phyloP scores from a whole-genome alignment of 2,797 vertebrate species.

The Halcyon badia region DNA sequence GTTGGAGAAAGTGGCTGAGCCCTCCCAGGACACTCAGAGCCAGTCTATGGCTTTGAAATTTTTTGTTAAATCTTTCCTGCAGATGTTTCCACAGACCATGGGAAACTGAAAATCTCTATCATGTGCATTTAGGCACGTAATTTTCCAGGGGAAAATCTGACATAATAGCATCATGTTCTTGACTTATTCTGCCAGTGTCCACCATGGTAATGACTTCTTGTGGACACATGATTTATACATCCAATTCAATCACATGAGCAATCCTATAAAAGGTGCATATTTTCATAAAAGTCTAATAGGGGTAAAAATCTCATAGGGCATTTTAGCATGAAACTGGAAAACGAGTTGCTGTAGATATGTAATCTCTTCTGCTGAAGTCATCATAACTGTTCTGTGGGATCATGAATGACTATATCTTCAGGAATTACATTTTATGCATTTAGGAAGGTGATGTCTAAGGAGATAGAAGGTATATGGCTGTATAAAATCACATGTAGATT shows the following conservation, averaged over 20 bases:
- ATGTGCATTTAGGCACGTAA: constrained; percentile 23
- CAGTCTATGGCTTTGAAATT: not conserved
- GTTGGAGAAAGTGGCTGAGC: not conserved
- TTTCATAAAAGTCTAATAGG: constrained; percentile 67
- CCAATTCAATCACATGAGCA: constrained; percentile 63
- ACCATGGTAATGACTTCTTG: constrained; percentile 64
- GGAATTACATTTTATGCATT: constrained; percentile 59
- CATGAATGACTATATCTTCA: constrained; percentile 59
- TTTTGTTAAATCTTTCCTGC: constrained; percentile 22
- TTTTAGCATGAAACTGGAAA: constrained; percentile 68
- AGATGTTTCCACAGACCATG: constrained; percentile 7
- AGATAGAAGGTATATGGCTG: constrained; percentile 51
- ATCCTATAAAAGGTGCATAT: constrained; percentile 68
- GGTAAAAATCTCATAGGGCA: constrained; percentile 67
- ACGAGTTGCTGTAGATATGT: constrained; percentile 55
- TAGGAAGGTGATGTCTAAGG: constrained; percentile 50
- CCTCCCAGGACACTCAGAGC: not conserved
- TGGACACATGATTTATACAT: constrained; percentile 69
- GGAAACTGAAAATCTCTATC: constrained; percentile 38
- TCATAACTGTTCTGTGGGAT: constrained; percentile 65
- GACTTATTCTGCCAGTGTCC: constrained; percentile 66
- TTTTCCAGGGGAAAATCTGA: constrained; percentile 49
- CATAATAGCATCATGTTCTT: constrained; percentile 60
- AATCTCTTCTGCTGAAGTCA: constrained; percentile 74
- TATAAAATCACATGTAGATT: constrained; percentile 71